Evolutionary conservation across 2,113 vertebrate genomes (phyloP), one percentile per base, ranked within the genome.

Genomic region (Sapayoa aenigma): DNA sequence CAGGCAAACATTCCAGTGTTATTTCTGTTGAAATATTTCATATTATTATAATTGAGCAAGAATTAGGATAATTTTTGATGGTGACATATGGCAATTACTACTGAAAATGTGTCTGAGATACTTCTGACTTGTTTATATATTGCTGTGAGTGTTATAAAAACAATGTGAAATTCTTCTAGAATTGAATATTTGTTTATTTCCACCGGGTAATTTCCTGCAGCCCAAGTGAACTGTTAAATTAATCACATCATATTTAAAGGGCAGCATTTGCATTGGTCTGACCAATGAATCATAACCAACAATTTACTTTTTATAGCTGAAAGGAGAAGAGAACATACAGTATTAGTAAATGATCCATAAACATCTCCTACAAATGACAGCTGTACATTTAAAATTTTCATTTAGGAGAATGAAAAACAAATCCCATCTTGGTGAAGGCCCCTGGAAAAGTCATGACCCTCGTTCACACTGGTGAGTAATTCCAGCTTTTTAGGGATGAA

Each of bases 231-330:
- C n/a, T 90, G 50, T 89, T 87, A 75, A 79, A 87, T 94, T 87
- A 90, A 96, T 96, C 91, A 87, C 1, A 8, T 37, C 35, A 9
- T 92, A 56, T 90, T 95, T 90, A 95, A 96, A 96, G 92, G 93
- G 94, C 93, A 96, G 42, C 41, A 92, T 96, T 96, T 95, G 88
- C 92, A 92, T 93, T 41, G 82, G 60, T 66, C 66, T 55, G 66
- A 73, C 76, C 94, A 95, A 31, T 84, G 92, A 92, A 89, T 96
- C 87, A 74, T 62, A 84, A 90, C 75, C 76, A 93, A 73, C 73
- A 68, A 73, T 78, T 91, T 67, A 65, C 78, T 92, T 93, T 86
- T 87, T 28, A 62, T 62, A 81, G 87, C 72, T 81, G 81, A 86
- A 55, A 95, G 87, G 47, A 24, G 78, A 87, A 69, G 53, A 79